Evolutionary conservation across 2,797 vertebrate species (phyloP).

Genomic region (Smutsia temminckii): DNA sequence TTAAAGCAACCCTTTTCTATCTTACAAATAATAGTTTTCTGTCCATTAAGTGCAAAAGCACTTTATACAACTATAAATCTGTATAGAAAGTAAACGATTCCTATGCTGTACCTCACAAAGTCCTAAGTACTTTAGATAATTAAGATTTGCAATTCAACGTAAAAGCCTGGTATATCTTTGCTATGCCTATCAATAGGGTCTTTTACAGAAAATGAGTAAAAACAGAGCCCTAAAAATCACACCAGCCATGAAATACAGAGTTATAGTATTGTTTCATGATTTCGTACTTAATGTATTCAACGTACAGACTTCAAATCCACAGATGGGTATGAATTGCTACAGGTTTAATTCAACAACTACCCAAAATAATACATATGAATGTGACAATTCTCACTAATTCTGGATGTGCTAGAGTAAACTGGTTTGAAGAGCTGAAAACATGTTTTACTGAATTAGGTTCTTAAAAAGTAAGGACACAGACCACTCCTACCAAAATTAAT

Average conservation of each 20-base stretch:
- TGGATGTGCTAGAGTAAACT: not conserved
- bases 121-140: constrained; percentile 13
- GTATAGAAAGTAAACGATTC: not conserved
- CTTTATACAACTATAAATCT: constrained; percentile 13
- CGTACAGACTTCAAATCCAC: not conserved
- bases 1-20: constrained; percentile 25
- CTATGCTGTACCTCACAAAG: not conserved
- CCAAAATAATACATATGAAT: constrained; percentile 1
- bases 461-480: constrained; percentile 27
- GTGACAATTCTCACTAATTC: not conserved
- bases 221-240: not conserved
- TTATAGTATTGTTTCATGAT: not conserved
- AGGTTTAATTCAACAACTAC: constrained; percentile 36
- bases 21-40: not conserved
- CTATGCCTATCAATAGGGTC: not conserved
- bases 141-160: constrained; percentile 5
- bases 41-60: not conserved
- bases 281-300: constrained; percentile 13
- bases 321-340: not conserved
- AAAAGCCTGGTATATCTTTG: not conserved
- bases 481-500: constrained; percentile 1
- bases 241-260: not conserved
- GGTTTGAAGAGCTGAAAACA: constrained; percentile 15
- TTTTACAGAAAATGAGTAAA: constrained; percentile 35
- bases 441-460: constrained; percentile 43